phyloP scores from a whole-genome alignment of 1,140 invertebrate genomes.

The Bombus balteatus region DNA sequence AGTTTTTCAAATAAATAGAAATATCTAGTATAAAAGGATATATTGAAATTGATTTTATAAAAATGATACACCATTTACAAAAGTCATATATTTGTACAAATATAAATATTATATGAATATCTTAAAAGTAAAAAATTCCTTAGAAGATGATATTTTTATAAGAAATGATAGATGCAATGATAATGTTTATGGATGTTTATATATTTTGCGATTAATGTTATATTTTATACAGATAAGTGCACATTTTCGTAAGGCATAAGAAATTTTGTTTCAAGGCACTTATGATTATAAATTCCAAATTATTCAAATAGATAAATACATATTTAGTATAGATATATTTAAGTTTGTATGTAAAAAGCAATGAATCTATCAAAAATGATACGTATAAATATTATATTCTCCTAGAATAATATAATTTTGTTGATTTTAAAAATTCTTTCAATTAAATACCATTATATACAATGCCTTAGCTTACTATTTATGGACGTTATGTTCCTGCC shows the following conservation, averaged over 20 bases:
- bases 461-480: not conserved
- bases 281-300: slow-evolving; percentile 26
- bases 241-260: slow-evolving; percentile 48
- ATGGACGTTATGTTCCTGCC: not conserved
- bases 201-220: slow-evolving; percentile 21
- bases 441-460: slow-evolving; percentile 13
- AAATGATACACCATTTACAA: slow-evolving; percentile 42
- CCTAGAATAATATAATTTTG: not conserved
- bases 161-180: slow-evolving; percentile 13
- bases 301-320: slow-evolving; percentile 17
- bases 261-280: slow-evolving; percentile 58
- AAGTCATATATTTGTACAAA: slow-evolving; percentile 49
- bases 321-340: not conserved
- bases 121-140: slow-evolving; percentile 35
- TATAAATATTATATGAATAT: slow-evolving; percentile 62
- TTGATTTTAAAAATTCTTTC: not conserved
- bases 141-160: not conserved
- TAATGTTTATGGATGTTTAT: slow-evolving; percentile 25
- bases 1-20: not conserved
- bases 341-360: not conserved
- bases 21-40: not conserved
- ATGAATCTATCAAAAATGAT: not conserved
- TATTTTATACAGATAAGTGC: slow-evolving; percentile 40
- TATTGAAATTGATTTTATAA: slow-evolving; percentile 35
- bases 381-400: not conserved